phyloP scores from a whole-genome alignment of 2,888 invertebrate genomes.

The Ernsta delagoae region DNA sequence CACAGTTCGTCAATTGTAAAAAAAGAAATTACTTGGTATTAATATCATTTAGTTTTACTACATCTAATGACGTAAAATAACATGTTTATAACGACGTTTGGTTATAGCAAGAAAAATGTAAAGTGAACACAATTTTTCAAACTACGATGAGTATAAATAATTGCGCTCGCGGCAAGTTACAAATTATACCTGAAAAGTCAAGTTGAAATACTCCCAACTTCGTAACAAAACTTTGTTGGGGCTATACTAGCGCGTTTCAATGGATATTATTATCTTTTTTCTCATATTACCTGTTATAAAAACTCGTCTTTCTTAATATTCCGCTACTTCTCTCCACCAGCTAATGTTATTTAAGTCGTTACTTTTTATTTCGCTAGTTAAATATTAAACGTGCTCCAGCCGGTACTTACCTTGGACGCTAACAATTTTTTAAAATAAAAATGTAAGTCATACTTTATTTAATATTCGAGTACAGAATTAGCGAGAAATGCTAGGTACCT shows the following conservation, averaged over 20 bases:
- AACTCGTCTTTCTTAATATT: slow-evolving; percentile 1
- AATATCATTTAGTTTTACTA: no score
- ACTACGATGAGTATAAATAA: slow-evolving; percentile 24
- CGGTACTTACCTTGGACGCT: background rate
- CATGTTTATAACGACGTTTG: no score
- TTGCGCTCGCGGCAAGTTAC: slow-evolving; percentile 14
- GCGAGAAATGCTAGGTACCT: no score
- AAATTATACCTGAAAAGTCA: slow-evolving; percentile 29
- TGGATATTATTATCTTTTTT: background rate
- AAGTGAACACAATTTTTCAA: slow-evolving; percentile 7
- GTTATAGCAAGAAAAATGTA: slow-evolving; percentile 2
- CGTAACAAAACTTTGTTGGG: slow-evolving; percentile 39
- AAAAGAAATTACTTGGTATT: no score
- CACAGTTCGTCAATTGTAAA: no score
- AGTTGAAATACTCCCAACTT: slow-evolving; percentile 31
- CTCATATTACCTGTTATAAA: background rate
- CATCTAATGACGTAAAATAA: no score
- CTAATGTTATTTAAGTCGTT: background rate
- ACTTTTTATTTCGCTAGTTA: background rate
- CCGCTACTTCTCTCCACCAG: background rate
- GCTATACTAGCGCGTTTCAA: background rate
- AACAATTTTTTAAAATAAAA: background rate
- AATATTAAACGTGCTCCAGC: background rate
- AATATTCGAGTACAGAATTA: no score
- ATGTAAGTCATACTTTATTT: background rate